Evolutionary conservation across 2,797 vertebrate species (phyloP), one percentile per base, ranked within the genome.

Genomic region (Myiotriccus ornatus): DNA sequence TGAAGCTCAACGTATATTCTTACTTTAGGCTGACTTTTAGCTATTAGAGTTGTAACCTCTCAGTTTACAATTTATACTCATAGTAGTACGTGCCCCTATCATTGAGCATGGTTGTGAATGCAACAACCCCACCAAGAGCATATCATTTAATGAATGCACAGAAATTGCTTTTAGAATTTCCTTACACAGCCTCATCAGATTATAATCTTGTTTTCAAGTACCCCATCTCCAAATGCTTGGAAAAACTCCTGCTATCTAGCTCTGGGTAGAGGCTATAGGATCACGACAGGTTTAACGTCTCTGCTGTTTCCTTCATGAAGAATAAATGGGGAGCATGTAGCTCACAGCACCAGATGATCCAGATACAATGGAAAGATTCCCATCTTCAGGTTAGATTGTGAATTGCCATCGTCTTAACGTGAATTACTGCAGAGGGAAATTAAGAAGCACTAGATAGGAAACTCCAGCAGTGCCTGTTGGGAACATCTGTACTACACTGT

Each of bases 71-170:
- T 22, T 86, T 63, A 41, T 62, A 16, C 19, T 65, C 2, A 1
- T 7, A 15, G 35, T 32, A 12, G 3, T 64, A 49, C 6, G 5
- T 27, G 12, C 3, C 34, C 32, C 27, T 73, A 1, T n/a, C 41
- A 62, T 44, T 0, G 0, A 59, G 10, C 19, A 22, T 0, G 0
- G 20, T 32, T 71, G 9, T 18, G 25, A 60, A 28, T 6, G 8
- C 25, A 67, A 49, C 24, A 59, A 32, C 11, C 7, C 28, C 27
- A 46, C 11, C 8, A 44, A 73, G 16, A 16, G 6, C 19, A 50
- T 0, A 0, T 21, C 3, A 21, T 60, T 81, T 32, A 81, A 68
- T 5, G 30, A 74, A 55, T 3, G 50, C 34, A 37, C 4, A 21
- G 47, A 84, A 68, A 67, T 44, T 55, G 8, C 14, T 68, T 64